Base-by-base conservation (phyloP, 2,888 invertebrate species). In the Linnaemya vulpina region DNA sequence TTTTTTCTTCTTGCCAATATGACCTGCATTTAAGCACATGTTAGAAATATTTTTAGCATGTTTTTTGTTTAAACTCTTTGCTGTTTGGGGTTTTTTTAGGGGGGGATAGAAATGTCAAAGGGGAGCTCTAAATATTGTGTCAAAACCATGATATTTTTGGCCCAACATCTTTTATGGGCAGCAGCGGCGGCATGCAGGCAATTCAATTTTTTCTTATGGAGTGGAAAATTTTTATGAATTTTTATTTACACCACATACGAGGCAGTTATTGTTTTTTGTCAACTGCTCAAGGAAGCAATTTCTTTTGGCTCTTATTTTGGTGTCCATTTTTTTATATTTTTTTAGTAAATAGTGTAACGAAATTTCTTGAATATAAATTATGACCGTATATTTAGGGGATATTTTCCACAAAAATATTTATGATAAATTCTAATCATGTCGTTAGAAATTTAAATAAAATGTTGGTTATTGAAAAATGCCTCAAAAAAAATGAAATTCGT, bases 181-280 rank as follows among this genome's bases (percentile, higher is more conserved):
- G 30, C 30, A 5, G 30, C n/a, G 55, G 38, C 11, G 1, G 13
- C 67, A 25, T 15, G 35, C 46, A 30, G 38, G 22, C 30, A 70
- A 11, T 63, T 76, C 68, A 60, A 67, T 68, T 68, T 77, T 77
- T 84, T 81, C 35, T 38, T 84, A 81, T 81, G 84, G 62, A 63
- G 84, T 85, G 81, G 70, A 85, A 81, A 85, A 78, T 81, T 81
- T 77, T 81, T 78, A 77, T 81, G 77, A 70, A 81, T 70, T 78
- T 76, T 65, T 70, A 40, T 80, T 70, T 70, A 17, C 46, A 78
- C 84, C 84, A 63, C 77, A 77, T 73, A 68, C 8, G 15, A 62
- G 17, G 10, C 0, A 13, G 5, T 15, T 20, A 10, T 60, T 35
- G 30, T 67, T 46, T 67, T 20, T 35, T 22, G 60, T 68, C 1